Conservation (phyloP, 2,888 invertebrate genomes). For the Drosophila lutescens region DNA sequence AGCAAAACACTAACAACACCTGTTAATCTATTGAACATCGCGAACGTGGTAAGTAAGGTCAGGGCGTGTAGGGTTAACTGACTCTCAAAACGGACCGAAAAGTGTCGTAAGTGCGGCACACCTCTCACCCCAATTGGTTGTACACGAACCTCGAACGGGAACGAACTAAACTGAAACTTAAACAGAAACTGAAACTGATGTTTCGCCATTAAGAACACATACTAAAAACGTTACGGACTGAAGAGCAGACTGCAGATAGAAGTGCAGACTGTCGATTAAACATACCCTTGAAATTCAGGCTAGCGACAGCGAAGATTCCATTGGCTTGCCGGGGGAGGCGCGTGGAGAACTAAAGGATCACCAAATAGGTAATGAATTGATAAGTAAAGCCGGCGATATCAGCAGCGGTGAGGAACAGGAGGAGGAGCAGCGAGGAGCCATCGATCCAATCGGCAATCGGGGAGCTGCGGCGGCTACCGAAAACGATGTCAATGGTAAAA, state of each 20-base stretch:
- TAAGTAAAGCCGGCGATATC: conserved; percentile 59
- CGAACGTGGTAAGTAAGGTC: conserved; percentile 65
- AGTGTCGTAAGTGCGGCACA: conserved; percentile 4
- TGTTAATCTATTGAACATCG: conserved; percentile 75
- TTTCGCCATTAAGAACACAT: conserved; percentile 24
- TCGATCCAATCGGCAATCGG: conserved; percentile 2
- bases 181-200: background rate
- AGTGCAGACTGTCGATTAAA: conserved; percentile 52
- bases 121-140: conserved; percentile 52
- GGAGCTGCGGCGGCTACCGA: conserved; percentile 9
- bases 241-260: conserved; percentile 15
- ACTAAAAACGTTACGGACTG: conserved; percentile 31
- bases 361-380: conserved; percentile 72
- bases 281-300: conserved; percentile 80
- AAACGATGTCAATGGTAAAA: conserved; percentile 68
- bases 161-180: conserved; percentile 7
- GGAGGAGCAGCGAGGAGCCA: conserved; percentile 82
- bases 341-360: conserved; percentile 73
- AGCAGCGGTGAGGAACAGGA: conserved; percentile 81
- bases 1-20: conserved; percentile 69
- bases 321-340: conserved; percentile 52
- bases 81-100: conserved; percentile 28
- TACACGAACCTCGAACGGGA: conserved; percentile 24
- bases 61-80: conserved; percentile 22
- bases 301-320: conserved; percentile 81